Evolutionary conservation across 2,888 invertebrate genomes (phyloP).

Genomic region (Macrosiphum euphorbiae): DNA sequence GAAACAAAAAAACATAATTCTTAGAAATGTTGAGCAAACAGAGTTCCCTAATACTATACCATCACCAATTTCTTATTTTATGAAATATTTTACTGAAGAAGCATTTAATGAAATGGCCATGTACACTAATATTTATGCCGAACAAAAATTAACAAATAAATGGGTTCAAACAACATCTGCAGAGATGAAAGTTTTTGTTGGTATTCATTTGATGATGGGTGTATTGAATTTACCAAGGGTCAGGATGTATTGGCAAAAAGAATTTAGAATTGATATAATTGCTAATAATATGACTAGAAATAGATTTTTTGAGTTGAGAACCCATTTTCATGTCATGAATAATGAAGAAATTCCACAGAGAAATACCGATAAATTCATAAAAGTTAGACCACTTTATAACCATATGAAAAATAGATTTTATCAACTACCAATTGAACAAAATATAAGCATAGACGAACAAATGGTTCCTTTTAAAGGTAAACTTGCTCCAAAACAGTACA

Average conservation of each 20-base stretch:
- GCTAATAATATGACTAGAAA: slow-evolving; percentile 3
- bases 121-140: not conserved
- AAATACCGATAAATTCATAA: slow-evolving; percentile 53
- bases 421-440: no score
- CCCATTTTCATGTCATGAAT: slow-evolving; percentile 51
- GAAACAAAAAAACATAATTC: not conserved
- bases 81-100: slow-evolving; percentile 22
- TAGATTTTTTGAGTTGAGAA: not conserved
- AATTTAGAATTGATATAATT: slow-evolving; percentile 4
- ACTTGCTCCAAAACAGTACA: slow-evolving; percentile 39
- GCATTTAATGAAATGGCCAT: not conserved
- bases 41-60: not conserved
- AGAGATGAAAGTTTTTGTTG: slow-evolving; percentile 23
- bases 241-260: slow-evolving; percentile 8
- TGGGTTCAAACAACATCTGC: not conserved
- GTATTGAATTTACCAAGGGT: not conserved
- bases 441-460: no score
- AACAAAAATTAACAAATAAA: not conserved
- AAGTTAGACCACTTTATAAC: no score
- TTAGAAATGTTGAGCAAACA: not conserved
- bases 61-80: slow-evolving; percentile 16
- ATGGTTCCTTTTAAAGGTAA: no score
- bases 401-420: no score
- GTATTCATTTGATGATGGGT: not conserved
- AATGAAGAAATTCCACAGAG: slow-evolving; percentile 51